Evolutionary conservation across 2,113 vertebrate genomes (phyloP).

Genomic region (Macaca fascicularis): T2T-MFA8v1.1 NC_088392.1:17175501-17176000

Average conservation of each 20-base stretch:
- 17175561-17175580: neutral
- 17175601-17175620: neutral
- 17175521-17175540: neutral
- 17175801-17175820: neutral
- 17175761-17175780: neutral
- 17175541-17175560: neutral
- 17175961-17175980: neutral
- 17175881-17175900: neutral
- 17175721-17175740: neutral
- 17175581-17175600: neutral
- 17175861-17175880: neutral
- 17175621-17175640: neutral
- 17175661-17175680: neutral
- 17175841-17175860: neutral
- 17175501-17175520: neutral
- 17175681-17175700: neutral
- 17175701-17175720: neutral
- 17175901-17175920: neutral
- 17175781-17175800: neutral
- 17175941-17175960: neutral
- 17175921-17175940: neutral
- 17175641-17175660: neutral
- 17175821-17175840: neutral
- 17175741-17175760: neutral
- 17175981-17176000: neutral